A percentile compares a stretch with the other conserved stretches of the same genome.
Evolutionary conservation across 2,113 vertebrate genomes (phyloP).

Genomic region (Glaucomys volans): DNA sequence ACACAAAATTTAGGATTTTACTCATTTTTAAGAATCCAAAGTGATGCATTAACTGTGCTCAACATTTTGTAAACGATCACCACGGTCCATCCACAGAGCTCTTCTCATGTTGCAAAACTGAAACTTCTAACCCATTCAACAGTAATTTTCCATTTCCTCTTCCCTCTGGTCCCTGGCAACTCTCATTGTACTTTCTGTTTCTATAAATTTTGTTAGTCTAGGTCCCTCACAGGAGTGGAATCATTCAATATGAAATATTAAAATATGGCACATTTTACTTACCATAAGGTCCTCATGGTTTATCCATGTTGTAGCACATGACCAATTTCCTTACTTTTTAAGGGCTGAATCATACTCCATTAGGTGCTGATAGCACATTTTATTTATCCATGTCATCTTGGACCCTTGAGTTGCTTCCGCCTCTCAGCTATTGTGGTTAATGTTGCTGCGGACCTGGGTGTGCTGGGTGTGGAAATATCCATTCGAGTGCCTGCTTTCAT

Average conservation of each 20-base stretch:
- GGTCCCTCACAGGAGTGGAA: not conserved
- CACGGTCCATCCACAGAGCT: not conserved
- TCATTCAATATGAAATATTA: not conserved
- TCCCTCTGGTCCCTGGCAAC: not conserved
- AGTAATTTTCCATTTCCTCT: not conserved
- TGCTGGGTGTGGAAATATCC: not conserved
- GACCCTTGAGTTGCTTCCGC: not conserved
- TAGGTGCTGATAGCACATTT: not conserved
- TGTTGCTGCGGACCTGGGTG: not conserved
- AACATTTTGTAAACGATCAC: not conserved
- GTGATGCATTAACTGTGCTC: not conserved
- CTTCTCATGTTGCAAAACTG: not conserved
- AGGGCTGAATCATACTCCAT: not conserved
- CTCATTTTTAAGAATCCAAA: not conserved
- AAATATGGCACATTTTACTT: conserved; percentile 3
- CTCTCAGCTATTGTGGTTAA: not conserved
- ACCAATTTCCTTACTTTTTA: not conserved
- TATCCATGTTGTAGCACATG: not conserved
- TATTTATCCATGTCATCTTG: not conserved
- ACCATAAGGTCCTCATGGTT: not conserved
- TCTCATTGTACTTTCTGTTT: not conserved
- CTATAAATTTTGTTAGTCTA: not conserved
- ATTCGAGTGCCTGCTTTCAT: not conserved
- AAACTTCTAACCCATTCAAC: not conserved
- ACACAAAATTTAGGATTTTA: not conserved